Conservation (phyloP, 1,140 invertebrate genomes). For the Chelonus insularis region DNA sequence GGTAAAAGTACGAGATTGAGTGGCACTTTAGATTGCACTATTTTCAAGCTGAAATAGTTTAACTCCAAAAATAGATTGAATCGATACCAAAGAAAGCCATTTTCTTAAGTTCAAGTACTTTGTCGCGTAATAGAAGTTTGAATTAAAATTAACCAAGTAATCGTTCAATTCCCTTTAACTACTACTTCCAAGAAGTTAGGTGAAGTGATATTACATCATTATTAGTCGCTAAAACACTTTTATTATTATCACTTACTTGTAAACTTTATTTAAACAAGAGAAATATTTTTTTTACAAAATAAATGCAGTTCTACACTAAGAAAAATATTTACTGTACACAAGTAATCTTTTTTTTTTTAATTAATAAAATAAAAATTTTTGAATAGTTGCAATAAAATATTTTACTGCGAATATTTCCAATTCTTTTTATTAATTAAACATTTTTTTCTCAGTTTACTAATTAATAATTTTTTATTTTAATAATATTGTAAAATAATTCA, state of each 20-base stretch:
- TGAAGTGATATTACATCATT: no score
- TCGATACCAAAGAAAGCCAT: slow-evolving; percentile 19
- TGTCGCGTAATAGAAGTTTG: neutral
- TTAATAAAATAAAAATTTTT: neutral
- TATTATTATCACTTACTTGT: no score
- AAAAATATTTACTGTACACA: neutral
- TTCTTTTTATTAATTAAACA: no score
- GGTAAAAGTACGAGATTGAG: neutral
- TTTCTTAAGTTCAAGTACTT: slow-evolving; percentile 18
- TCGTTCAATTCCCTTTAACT: no score
- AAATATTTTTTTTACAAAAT: neutral
- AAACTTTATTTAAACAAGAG: no score
- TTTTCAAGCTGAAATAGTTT: neutral
- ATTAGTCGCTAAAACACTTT: no score
- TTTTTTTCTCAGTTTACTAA: no score
- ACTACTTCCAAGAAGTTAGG: no score
- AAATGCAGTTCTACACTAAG: neutral
- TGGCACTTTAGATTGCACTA: slow-evolving; percentile 4
- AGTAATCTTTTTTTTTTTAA: neutral
- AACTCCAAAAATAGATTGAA: slow-evolving; percentile 12
- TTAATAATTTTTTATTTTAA: no score
- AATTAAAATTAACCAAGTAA: no score
- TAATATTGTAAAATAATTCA: no score
- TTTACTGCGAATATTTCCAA: no score
- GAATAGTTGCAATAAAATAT: slow-evolving; percentile 2